phyloP scores from a whole-genome alignment of 2,113 vertebrate genomes.

The Hippocampus guttulatus region DNA sequence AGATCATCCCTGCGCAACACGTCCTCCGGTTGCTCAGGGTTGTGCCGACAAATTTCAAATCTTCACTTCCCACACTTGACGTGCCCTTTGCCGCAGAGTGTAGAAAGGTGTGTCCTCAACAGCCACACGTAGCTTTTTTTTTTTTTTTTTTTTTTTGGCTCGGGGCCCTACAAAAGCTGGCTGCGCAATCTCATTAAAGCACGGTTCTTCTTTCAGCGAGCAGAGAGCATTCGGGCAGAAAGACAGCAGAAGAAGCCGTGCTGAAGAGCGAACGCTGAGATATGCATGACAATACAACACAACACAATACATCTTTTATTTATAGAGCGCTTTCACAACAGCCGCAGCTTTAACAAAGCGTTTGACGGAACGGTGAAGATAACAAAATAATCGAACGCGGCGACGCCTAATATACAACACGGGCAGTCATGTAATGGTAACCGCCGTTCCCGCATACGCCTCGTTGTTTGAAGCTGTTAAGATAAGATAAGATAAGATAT shows the following conservation, averaged over 20 bases:
- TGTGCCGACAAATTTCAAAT: slow-evolving; percentile 12
- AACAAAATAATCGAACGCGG: too few relatives aligned
- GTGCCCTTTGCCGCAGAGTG: slow-evolving; percentile 31
- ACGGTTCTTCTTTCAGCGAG: not conserved
- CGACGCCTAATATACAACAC: too few relatives aligned
- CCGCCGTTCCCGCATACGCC: too few relatives aligned
- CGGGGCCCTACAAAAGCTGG: not conserved
- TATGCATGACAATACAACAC: not conserved
- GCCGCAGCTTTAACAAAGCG: too few relatives aligned
- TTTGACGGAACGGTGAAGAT: too few relatives aligned
- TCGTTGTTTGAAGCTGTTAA: too few relatives aligned
- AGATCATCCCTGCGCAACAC: not conserved
- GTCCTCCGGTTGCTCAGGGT: not conserved
- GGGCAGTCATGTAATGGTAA: too few relatives aligned
- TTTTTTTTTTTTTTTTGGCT: not conserved
- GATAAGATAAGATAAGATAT: too few relatives aligned
- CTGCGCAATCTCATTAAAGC: not conserved
- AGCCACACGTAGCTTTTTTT: slow-evolving; percentile 3
- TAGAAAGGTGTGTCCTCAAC: slow-evolving; percentile 46
- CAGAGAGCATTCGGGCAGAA: not conserved
- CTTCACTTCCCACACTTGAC: slow-evolving; percentile 12
- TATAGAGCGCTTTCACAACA: too few relatives aligned
- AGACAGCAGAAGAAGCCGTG: not conserved
- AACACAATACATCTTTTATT: too few relatives aligned
- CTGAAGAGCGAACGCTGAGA: not conserved